A percentile compares a stretch with the other conserved stretches of the same genome.
phyloP scores from a whole-genome alignment of 2,113 vertebrate species.

The Xiphophorus maculatus region DNA sequence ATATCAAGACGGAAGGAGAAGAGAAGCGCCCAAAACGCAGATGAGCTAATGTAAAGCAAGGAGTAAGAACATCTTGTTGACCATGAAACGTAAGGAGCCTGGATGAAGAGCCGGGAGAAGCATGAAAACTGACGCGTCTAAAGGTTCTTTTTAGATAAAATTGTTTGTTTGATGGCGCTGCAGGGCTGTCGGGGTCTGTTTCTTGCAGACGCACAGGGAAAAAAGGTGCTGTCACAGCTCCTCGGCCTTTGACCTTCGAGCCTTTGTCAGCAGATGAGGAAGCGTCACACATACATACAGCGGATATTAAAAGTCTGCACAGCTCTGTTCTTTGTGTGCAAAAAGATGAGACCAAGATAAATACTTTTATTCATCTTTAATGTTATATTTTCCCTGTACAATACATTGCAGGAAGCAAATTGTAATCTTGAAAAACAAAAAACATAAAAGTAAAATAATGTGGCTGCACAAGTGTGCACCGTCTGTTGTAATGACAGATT shows the following conservation, averaged over 20 bases:
- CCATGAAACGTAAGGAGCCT: conserved; percentile 45
- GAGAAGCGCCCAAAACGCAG: conserved; percentile 63
- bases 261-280: conserved; percentile 12
- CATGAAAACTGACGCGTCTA: conserved; percentile 39
- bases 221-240: conserved; percentile 9
- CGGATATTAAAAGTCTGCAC: neutral
- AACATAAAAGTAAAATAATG: neutral
- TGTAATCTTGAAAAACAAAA: neutral
- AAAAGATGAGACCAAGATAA: neutral
- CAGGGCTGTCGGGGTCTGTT: conserved; percentile 31
- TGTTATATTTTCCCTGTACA: too few species aligned
- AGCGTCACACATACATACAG: conserved; percentile 10
- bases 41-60: conserved; percentile 70
- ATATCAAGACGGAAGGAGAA: conserved; percentile 73
- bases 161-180: conserved; percentile 59
- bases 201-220: conserved; percentile 1
- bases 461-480: neutral
- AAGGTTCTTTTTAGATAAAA: conserved; percentile 53
- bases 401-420: too few species aligned
- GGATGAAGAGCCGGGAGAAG: conserved; percentile 44
- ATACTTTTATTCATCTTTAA: neutral
- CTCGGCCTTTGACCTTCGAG: conserved; percentile 25
- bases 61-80: conserved; percentile 43
- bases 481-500: neutral
- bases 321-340: neutral